Conservation (phyloP, 2,797 vertebrate species). For the Premnoplex brunnescens region DNA sequence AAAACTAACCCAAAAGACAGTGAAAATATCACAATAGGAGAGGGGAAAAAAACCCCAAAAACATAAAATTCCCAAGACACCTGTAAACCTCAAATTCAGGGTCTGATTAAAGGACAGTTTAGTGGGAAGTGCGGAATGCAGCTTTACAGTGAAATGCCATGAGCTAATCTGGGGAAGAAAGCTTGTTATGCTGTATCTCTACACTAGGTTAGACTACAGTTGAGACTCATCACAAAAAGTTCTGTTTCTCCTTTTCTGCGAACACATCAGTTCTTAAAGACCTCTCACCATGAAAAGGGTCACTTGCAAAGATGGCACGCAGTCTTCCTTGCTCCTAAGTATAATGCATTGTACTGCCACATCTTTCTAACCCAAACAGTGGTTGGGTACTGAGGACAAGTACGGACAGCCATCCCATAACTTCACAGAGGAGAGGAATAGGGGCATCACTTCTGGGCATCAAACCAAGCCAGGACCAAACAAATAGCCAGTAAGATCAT, state of each 20-base stretch:
- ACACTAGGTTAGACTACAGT: background rate
- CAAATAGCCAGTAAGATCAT: background rate
- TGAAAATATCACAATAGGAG: background rate
- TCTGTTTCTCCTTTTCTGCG: background rate
- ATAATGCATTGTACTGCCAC: background rate
- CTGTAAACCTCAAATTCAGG: background rate
- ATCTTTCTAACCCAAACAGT: background rate
- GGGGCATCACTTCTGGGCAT: background rate
- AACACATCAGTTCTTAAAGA: background rate
- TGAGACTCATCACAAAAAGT: background rate
- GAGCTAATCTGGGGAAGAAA: background rate
- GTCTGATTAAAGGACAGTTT: background rate
- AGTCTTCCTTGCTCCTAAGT: rapidly evolving
- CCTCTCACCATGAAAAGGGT: background rate
- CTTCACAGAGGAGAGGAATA: background rate
- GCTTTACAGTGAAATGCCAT: background rate
- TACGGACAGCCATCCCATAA: background rate
- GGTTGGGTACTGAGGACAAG: background rate
- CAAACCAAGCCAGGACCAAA: background rate
- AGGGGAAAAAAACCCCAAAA: background rate
- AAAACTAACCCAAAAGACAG: background rate
- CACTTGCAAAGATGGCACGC: background rate
- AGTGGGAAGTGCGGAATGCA: background rate
- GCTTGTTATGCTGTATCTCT: background rate
- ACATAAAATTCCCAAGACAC: background rate